Base-by-base conservation (phyloP, 2,797 vertebrate species). In the Varecia variegata region DNA sequence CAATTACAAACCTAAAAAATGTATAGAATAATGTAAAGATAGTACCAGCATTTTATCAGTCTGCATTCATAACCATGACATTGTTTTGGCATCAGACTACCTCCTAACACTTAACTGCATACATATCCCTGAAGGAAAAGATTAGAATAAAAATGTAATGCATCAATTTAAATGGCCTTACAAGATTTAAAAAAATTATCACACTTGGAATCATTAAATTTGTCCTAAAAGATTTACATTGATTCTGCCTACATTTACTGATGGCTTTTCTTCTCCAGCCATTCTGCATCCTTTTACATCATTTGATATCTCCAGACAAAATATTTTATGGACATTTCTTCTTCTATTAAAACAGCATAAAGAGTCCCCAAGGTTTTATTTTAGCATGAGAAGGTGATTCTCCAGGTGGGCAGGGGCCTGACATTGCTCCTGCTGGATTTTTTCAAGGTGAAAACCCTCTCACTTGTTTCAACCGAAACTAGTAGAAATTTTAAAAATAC, bases 171-270 rank as follows among this genome's bases (percentile, higher is more conserved):
- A 77, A 71, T 84, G 38, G 8, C 30, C 45, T 93, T 92, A 86
- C 32, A 93, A 76, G 52, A 50, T 96, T 90, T 94, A 52, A 27
- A 77, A 83, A 93, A 65, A 43, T 77, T 18, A 77, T 84, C 45
- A 79, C n/a, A 32, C 11, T 87, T 45, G 43, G 27, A 73, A 83
- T 87, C 54, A 56, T 77, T 77, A 35, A 43, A 17, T 85, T 74
- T 77, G 32, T 89, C 50, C 25, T 73, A 62, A 76, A 89, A 97
- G 85, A 60, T 68, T 76, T 82, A 45, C 30, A 15, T 25, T 43
- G 54, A 47, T 65, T 88, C 68, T 65, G 43, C 45, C n/a, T 47
- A 3, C 32, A 50, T 87, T 95, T 88, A 52, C 71, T 38, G 76
- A 27, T 35, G 43, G 47, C 50, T 94, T 88, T 94, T 40, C 40